These are phyloP conservation scores for Scytalopus superciliaris DNA, from an alignment of 2,113 vertebrate genomes.

Conservation along the genomic window DNA sequence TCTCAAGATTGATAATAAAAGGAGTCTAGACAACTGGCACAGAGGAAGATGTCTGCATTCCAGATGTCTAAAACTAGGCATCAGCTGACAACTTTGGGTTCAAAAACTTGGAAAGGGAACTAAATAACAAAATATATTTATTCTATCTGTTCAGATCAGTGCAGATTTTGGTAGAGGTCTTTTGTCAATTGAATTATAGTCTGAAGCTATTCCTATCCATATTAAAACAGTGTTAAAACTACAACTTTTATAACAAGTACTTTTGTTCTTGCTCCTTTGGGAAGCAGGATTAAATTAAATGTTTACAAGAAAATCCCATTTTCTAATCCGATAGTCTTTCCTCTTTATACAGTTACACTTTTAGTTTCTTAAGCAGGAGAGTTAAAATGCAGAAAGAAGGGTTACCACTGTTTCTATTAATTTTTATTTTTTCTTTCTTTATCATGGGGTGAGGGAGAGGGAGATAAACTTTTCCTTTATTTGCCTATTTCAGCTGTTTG, in stretches of 20 bases:
- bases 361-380: not conserved
- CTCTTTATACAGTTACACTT: not conserved
- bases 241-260: not conserved
- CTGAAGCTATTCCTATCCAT: not conserved
- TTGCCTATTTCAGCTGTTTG: not conserved
- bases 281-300: not conserved
- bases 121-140: not conserved
- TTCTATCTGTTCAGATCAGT: not conserved
- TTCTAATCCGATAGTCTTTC: not conserved
- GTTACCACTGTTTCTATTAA: not conserved
- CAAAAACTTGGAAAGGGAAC: not conserved
- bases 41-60: not conserved
- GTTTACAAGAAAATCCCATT: not conserved
- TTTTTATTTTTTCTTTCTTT: no score
- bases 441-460: fast-evolving
- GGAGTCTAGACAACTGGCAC: not conserved
- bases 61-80: not conserved
- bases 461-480: not conserved
- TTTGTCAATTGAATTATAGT: not conserved
- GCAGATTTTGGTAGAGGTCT: not conserved
- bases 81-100: not conserved
- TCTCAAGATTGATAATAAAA: not conserved
- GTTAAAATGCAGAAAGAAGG: not conserved
- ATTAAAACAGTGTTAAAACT: not conserved
- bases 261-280: not conserved